A percentile compares a stretch with the other conserved stretches of the same genome.
phyloP scores from a whole-genome alignment of 2,797 vertebrate species.

The Gastrophryne carolinensis region DNA sequence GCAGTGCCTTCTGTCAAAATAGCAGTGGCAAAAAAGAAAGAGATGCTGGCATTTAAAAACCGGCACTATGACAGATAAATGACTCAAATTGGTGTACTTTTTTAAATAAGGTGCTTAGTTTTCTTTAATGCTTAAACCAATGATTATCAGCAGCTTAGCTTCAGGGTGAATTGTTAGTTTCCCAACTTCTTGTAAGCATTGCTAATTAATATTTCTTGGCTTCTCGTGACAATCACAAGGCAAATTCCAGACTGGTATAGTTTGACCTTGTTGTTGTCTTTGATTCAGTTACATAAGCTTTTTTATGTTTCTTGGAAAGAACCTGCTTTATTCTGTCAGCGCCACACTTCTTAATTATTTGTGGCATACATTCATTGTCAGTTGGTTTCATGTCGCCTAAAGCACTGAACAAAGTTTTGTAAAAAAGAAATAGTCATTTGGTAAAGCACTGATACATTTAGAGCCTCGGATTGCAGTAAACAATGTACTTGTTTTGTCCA shows the following conservation, averaged over 20 bases:
- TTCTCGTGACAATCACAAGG: conserved; percentile 47
- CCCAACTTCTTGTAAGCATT: background rate
- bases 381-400: too few relatives aligned
- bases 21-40: too few relatives aligned
- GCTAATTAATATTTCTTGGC: conserved; percentile 34
- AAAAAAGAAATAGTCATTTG: too few relatives aligned
- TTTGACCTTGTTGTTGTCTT: conserved; percentile 33
- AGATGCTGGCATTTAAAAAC: too few relatives aligned
- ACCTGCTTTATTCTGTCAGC: conserved; percentile 8
- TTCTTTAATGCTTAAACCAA: conserved; percentile 17
- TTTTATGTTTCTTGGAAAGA: conserved; percentile 18
- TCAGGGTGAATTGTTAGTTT: background rate
- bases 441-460: too few relatives aligned
- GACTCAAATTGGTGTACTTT: too few relatives aligned
- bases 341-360: background rate
- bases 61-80: too few relatives aligned
- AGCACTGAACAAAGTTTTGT: too few relatives aligned
- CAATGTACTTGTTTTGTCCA: too few relatives aligned
- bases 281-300: conserved; percentile 14
- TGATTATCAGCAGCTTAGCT: conserved; percentile 3
- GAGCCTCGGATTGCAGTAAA: too few relatives aligned
- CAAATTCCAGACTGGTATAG: conserved; percentile 19
- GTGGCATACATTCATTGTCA: conserved; percentile 2
- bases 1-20: too few relatives aligned
- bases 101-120: too few relatives aligned